These are phyloP conservation scores for Elephas maximus DNA, from an alignment of 2,113 vertebrate genomes.

Conservation along the genomic window DNA sequence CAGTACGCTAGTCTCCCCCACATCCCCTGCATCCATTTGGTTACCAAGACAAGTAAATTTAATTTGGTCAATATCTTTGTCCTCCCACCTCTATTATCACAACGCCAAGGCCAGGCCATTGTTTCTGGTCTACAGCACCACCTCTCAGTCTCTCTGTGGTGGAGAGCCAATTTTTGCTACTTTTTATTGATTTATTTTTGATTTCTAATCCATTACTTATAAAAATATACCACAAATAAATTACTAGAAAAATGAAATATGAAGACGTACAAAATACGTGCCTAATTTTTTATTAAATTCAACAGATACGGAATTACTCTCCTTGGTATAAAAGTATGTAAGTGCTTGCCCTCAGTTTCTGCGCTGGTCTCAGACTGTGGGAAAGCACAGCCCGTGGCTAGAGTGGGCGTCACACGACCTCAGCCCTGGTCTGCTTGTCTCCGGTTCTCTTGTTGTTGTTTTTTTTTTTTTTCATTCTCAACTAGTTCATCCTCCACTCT, in stretches of 20 bases:
- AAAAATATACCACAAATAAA: not conserved
- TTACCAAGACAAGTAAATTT: not conserved
- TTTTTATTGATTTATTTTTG: not conserved
- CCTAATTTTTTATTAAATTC: not conserved
- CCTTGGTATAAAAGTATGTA: not conserved
- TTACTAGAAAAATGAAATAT: not conserved
- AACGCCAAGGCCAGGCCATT: not conserved
- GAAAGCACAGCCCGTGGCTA: not conserved
- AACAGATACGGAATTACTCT: too few species aligned
- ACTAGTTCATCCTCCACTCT: not conserved
- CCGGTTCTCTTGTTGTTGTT: not conserved
- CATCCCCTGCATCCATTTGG: not conserved
- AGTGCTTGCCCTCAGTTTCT: not conserved
- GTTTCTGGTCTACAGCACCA: not conserved
- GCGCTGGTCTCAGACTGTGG: rapidly evolving
- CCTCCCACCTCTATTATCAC: not conserved
- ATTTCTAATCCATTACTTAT: not conserved
- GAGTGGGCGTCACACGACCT: rapidly evolving
- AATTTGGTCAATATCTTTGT: not conserved
- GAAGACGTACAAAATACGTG: not conserved
- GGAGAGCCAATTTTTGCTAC: not conserved
- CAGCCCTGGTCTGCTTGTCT: not conserved
- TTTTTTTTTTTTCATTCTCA: not conserved
- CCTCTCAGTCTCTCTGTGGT: not conserved
- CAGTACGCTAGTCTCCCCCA: not conserved